These are phyloP conservation scores for Trachelus tabidus DNA, from an alignment of 2,888 invertebrate genomes.

Conservation along the genomic window DNA sequence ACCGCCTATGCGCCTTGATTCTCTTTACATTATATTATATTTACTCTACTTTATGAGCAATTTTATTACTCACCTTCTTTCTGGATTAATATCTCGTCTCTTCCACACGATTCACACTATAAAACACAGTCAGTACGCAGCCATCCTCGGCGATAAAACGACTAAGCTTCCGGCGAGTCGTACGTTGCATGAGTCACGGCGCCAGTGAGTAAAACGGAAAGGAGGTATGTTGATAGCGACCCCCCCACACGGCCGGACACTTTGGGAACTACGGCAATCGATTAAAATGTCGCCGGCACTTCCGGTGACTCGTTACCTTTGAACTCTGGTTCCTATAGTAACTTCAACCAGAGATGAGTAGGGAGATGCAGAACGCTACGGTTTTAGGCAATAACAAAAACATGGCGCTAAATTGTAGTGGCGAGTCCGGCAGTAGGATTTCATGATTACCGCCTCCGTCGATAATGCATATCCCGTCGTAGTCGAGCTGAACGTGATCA, in stretches of 20 bases:
- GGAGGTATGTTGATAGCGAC: not conserved
- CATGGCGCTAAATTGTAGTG: too few relatives aligned
- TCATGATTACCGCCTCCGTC: too few relatives aligned
- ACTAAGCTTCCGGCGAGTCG: not conserved
- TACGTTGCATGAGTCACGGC: not conserved
- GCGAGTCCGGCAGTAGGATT: too few relatives aligned
- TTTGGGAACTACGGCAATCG: not conserved
- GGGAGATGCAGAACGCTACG: too few relatives aligned
- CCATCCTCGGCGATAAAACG: not conserved
- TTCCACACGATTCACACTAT: not conserved
- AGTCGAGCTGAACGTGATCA: too few relatives aligned
- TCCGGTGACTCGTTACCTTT: not conserved
- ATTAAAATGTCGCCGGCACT: not conserved
- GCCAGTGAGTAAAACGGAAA: not conserved
- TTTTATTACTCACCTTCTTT: not conserved
- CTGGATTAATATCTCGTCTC: not conserved
- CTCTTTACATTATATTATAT: not conserved
- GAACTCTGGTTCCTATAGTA: not conserved
- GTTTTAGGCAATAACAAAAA: too few relatives aligned
- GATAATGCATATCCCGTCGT: too few relatives aligned
- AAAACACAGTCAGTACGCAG: not conserved
- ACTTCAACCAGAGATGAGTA: not conserved
- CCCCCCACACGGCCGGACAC: not conserved
- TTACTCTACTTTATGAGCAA: not conserved
- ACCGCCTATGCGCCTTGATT: not conserved